phyloP scores from a whole-genome alignment of 2,888 invertebrate genomes.

The Drosophila pseudotakahashii region DNA sequence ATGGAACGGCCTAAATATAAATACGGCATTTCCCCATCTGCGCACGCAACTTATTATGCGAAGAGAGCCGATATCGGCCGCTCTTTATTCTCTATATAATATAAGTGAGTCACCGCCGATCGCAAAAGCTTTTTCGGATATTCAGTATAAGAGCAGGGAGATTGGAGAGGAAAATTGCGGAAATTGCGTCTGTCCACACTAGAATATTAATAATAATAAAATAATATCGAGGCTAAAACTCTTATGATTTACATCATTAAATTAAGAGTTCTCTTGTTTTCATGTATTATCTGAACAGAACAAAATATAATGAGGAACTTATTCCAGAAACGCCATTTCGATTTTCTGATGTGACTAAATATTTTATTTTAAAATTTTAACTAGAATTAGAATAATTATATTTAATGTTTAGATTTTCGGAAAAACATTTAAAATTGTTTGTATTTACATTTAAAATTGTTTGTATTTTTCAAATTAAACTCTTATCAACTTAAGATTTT shows the following conservation, averaged over 20 bases:
- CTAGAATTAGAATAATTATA: no score
- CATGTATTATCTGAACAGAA: background rate
- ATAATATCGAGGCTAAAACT: background rate
- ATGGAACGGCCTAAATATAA: conserved; percentile 12
- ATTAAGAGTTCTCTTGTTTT: background rate
- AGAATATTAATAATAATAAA: background rate
- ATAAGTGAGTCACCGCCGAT: background rate
- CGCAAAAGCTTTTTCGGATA: background rate
- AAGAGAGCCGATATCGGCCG: background rate
- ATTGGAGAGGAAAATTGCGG: background rate
- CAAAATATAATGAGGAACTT: background rate
- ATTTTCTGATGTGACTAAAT: no score
- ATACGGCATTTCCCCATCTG: conserved; percentile 9
- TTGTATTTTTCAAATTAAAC: no score
- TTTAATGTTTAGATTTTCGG: no score
- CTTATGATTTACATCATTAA: background rate
- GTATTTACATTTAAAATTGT: no score
- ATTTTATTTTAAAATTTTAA: no score
- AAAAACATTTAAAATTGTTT: no score
- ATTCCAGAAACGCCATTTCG: background rate
- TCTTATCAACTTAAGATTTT: no score
- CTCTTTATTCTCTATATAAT: background rate
- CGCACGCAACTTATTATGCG: conserved; percentile 5
- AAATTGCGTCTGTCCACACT: conserved; percentile 15
- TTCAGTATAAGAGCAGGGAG: conserved; percentile 1